A percentile compares a stretch with the other conserved stretches of the same genome.
Conservation (phyloP, 37 sponge, comb jelly and placozoan genomes). For the Aplysina aerophoba region DNA sequence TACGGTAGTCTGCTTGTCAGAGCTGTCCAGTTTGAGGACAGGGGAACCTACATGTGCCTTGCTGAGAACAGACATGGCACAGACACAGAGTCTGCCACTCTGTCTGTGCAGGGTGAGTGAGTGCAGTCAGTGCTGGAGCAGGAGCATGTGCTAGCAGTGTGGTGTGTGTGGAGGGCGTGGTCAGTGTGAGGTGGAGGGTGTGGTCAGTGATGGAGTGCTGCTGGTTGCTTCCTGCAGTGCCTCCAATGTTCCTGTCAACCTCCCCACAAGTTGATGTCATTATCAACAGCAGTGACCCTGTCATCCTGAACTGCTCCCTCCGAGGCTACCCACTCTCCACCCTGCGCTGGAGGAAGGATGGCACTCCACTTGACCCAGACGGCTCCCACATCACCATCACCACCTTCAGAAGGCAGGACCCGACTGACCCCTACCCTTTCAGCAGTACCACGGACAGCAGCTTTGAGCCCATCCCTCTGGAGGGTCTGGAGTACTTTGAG, state of each 20-base stretch:
- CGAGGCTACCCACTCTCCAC: not conserved
- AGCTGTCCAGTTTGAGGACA: too few species aligned
- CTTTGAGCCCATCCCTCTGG: not conserved
- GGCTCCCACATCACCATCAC: not conserved
- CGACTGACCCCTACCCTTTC: too few species aligned
- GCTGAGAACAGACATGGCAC: too few species aligned
- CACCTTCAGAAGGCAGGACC: not conserved
- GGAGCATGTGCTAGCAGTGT: too few species aligned
- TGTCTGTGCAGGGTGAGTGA: too few species aligned
- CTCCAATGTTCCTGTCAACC: not conserved
- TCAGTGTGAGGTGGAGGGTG: too few species aligned
- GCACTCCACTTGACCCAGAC: not conserved
- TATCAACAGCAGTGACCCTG: not conserved
- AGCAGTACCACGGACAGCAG: not conserved
- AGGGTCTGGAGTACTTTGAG: slow-evolving; percentile 29
- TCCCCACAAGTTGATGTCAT: not conserved
- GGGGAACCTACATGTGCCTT: too few species aligned
- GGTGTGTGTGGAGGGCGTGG: too few species aligned
- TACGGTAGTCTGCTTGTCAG: too few species aligned
- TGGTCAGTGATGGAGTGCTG: not conserved
- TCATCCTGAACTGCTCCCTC: not conserved
- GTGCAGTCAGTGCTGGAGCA: too few species aligned
- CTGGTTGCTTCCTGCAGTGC: slow-evolving; percentile 1
- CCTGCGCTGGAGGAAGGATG: not conserved
- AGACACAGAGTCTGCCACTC: too few species aligned